phyloP scores from a whole-genome alignment of 2,888 invertebrate species.

The Rotaria sp. region DNA sequence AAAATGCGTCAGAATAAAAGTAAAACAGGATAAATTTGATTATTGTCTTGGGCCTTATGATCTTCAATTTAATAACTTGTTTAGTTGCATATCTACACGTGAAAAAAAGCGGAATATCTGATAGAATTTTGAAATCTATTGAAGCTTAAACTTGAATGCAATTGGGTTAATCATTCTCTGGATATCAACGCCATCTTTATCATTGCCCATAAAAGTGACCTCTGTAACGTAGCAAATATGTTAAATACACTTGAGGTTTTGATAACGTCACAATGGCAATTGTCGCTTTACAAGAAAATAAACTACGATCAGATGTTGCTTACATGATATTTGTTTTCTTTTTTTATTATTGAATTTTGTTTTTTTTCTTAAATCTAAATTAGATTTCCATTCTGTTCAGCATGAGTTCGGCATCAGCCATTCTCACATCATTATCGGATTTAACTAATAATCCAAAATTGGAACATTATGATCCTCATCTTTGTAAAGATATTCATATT shows the following conservation, averaged over 20 bases:
- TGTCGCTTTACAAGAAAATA: neutral
- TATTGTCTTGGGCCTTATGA: no score
- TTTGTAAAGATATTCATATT: slow-evolving; percentile 37
- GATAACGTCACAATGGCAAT: neutral
- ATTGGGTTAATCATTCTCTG: no score
- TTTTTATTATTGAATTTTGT: neutral
- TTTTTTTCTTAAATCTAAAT: neutral
- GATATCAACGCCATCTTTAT: neutral
- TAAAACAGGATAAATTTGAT: no score
- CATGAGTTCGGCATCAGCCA: slow-evolving; percentile 36
- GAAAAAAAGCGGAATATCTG: no score
- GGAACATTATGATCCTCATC: slow-evolving; percentile 36
- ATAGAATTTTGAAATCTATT: no score
- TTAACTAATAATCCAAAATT: slow-evolving; percentile 33
- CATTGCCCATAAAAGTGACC: neutral
- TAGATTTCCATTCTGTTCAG: neutral
- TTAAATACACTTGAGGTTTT: neutral
- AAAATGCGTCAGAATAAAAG: no score
- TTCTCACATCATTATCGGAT: slow-evolving; percentile 32
- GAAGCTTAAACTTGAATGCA: no score
- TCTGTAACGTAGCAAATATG: neutral
- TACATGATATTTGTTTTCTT: neutral
- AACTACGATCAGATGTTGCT: slow-evolving; percentile 3
- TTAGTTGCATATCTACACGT: no score
- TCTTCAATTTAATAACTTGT: no score